phyloP scores from a whole-genome alignment of 2,797 vertebrate species.

The Scolopax bukidnonensis region DNA sequence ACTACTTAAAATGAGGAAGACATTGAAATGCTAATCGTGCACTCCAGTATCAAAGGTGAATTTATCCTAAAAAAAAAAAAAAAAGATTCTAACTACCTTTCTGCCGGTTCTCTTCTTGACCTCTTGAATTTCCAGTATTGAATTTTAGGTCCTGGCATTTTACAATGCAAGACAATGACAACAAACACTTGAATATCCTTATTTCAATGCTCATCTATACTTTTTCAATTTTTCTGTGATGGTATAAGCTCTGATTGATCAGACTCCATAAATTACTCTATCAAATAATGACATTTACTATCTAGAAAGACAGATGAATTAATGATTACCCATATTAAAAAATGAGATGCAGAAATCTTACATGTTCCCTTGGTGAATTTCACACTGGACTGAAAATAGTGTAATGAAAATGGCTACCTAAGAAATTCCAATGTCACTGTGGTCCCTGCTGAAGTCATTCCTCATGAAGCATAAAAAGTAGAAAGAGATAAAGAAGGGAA shows the following conservation, averaged over 20 bases:
- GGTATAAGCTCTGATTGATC: not conserved
- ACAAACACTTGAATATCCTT: not conserved
- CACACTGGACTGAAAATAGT: not conserved
- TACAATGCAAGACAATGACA: not conserved
- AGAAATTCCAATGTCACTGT: not conserved
- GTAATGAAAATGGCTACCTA: not conserved
- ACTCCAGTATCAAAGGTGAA: constrained; percentile 8
- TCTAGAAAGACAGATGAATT: constrained; percentile 11
- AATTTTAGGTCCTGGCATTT: constrained; percentile 1
- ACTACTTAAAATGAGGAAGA: constrained; percentile 11
- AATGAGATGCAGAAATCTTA: not conserved
- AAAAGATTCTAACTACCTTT: not conserved
- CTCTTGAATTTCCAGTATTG: not conserved
- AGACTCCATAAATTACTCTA: constrained; percentile 4
- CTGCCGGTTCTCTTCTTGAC: not conserved
- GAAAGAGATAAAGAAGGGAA: not conserved
- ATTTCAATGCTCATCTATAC: not conserved
- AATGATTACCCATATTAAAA: not conserved
- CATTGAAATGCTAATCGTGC: constrained; percentile 1
- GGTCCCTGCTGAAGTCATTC: not conserved
- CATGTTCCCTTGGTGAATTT: not conserved
- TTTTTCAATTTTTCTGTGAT: not conserved
- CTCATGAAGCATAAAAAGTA: not conserved
- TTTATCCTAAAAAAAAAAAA: constrained; percentile 15
- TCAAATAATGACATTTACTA: not conserved